phyloP scores from a whole-genome alignment of 2,888 invertebrate genomes.

The Phalera bucephala region DNA sequence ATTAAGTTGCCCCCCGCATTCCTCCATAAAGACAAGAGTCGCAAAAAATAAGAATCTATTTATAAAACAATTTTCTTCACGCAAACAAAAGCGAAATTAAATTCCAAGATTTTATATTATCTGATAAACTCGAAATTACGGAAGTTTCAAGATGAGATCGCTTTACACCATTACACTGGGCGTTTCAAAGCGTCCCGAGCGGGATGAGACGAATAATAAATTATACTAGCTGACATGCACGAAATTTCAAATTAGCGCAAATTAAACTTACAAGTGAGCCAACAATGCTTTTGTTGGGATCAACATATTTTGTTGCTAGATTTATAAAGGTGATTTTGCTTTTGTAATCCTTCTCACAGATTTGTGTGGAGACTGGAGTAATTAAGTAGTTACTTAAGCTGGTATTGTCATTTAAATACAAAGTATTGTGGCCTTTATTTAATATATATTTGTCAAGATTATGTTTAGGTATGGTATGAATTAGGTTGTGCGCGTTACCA shows the following conservation, averaged over 20 bases:
- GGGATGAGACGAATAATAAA: slow-evolving; percentile 28
- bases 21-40: no score
- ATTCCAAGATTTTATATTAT: slow-evolving; percentile 12
- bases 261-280: slow-evolving; percentile 16
- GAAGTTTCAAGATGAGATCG: slow-evolving; percentile 14
- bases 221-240: slow-evolving; percentile 17
- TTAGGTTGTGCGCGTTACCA: no score
- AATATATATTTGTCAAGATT: no score
- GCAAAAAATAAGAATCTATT: no score
- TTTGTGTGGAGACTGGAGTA: no score
- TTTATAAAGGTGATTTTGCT: not conserved
- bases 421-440: no score
- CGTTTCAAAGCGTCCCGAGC: slow-evolving; percentile 23
- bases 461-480: no score
- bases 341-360: no score
- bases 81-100: slow-evolving; percentile 14
- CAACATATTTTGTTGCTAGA: slow-evolving; percentile 15
- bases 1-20: not conserved
- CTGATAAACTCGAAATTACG: slow-evolving; percentile 15
- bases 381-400: no score
- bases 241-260: slow-evolving; percentile 20
- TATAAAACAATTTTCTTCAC: slow-evolving; percentile 15
- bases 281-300: slow-evolving; percentile 22
- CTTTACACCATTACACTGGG: slow-evolving; percentile 19
- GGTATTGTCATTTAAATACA: no score